Percentiles rank a stretch among this genome's conserved stretches.
These are phyloP conservation scores for Dendrolimus punctatus DNA, from an alignment of 1,140 invertebrate genomes.

Conservation along the genomic window DNA sequence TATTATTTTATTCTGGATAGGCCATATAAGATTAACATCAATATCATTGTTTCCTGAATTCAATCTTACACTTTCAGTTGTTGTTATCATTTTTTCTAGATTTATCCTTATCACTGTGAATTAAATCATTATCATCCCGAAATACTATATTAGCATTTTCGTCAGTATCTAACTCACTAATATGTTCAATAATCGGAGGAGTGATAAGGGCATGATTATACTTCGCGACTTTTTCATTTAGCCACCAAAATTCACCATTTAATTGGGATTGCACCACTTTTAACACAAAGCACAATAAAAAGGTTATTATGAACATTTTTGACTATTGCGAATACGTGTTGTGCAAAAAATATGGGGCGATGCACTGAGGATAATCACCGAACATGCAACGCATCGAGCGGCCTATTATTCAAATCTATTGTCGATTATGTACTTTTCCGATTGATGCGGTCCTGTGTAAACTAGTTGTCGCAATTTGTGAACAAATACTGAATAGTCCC, in stretches of 20 bases:
- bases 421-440: conserved; percentile 14
- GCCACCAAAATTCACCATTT: conserved; percentile 62
- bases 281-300: conserved; percentile 22
- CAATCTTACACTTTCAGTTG: background rate
- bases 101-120: background rate
- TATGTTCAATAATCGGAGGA: conserved; percentile 37
- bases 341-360: conserved; percentile 19
- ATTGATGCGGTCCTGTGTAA: conserved; percentile 7
- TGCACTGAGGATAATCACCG: conserved; percentile 8
- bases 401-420: conserved; percentile 8
- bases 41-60: too few relatives aligned
- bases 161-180: conserved; percentile 49
- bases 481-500: too few relatives aligned
- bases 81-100: conserved; percentile 1
- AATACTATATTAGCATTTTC: conserved; percentile 52
- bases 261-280: conserved; percentile 34
- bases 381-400: conserved; percentile 5
- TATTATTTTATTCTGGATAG: too few relatives aligned
- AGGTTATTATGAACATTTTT: conserved; percentile 27
- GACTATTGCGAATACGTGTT: conserved; percentile 12
- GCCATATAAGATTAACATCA: too few relatives aligned
- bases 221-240: conserved; percentile 39
- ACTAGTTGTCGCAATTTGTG: background rate
- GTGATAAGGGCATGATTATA: conserved; percentile 26
- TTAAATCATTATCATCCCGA: conserved; percentile 20